Evolutionary conservation across 2,888 invertebrate species (phyloP).

Genomic region (Fragum sueziense): DNA sequence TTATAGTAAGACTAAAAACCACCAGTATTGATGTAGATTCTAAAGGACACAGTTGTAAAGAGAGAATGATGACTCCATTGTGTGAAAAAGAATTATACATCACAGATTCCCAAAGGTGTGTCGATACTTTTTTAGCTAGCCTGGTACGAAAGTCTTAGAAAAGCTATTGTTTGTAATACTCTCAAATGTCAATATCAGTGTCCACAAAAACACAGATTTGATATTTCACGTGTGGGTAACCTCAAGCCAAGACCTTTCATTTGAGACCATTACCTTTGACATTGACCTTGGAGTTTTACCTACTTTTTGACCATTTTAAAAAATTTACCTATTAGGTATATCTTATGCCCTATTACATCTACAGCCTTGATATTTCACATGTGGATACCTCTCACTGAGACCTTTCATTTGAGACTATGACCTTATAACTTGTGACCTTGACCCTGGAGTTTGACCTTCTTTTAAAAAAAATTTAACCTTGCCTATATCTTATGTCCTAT

Average conservation of each 20-base stretch:
- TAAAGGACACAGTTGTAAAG: constrained; percentile 77
- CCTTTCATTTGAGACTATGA: no score
- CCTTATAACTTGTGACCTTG: no score
- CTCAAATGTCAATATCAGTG: background rate
- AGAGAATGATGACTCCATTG: constrained; percentile 75
- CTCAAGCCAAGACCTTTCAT: no score
- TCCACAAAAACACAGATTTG: background rate
- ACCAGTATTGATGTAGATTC: constrained; percentile 78
- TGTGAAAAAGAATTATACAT: constrained; percentile 55
- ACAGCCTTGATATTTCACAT: no score
- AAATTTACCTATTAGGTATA: background rate
- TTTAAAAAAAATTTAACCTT: no score
- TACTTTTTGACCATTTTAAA: no score
- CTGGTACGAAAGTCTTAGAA: background rate
- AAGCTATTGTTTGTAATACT: background rate
- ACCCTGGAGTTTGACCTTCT: no score
- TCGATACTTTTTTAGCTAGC: background rate
- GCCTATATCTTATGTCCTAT: no score
- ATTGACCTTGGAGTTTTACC: no score
- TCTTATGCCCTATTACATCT: no score
- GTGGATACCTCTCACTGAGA: no score
- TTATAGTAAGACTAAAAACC: constrained; percentile 72
- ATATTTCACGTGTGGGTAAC: background rate
- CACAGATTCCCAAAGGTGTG: background rate
- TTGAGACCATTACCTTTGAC: no score